Conservation (phyloP, 37 sponge, comb jelly and placozoan species). For the Oopsacas minuta region DNA sequence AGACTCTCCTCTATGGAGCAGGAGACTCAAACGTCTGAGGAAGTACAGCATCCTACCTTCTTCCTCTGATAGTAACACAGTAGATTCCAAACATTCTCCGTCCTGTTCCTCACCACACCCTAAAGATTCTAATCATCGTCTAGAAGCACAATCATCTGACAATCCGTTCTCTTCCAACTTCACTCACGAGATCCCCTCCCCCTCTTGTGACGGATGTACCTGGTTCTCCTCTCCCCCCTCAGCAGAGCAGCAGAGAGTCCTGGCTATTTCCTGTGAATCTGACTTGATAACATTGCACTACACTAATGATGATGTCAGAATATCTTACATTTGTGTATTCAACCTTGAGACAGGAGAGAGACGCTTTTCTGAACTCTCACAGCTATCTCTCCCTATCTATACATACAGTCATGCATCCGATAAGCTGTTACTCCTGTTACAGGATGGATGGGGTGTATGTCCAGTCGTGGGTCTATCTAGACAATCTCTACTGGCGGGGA, state of each 20-base stretch:
- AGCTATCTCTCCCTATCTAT: not conserved
- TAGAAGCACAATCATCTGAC: not conserved
- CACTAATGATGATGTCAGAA: not conserved
- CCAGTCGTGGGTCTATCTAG: not conserved
- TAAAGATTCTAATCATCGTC: not conserved
- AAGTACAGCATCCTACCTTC: not conserved
- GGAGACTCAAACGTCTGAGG: not conserved
- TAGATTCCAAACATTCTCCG: too few species aligned
- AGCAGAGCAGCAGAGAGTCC: not conserved
- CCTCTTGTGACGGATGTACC: not conserved
- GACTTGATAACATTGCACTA: not conserved
- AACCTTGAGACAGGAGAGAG: not conserved
- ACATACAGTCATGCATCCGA: not conserved
- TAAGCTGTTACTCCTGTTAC: not conserved
- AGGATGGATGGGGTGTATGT: not conserved
- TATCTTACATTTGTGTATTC: not conserved
- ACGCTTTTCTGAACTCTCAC: not conserved
- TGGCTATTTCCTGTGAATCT: not conserved
- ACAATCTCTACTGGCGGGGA: not conserved
- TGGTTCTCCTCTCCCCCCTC: slow-evolving; percentile 5
- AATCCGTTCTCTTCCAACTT: slow-evolving; percentile 19
- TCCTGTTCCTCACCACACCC: not conserved
- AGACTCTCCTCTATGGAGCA: not conserved
- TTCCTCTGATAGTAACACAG: too few species aligned
- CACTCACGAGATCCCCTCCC: slow-evolving; percentile 6